Evolutionary conservation across 2,113 vertebrate genomes (phyloP).

Genomic region (Psittacus erithacus): DNA sequence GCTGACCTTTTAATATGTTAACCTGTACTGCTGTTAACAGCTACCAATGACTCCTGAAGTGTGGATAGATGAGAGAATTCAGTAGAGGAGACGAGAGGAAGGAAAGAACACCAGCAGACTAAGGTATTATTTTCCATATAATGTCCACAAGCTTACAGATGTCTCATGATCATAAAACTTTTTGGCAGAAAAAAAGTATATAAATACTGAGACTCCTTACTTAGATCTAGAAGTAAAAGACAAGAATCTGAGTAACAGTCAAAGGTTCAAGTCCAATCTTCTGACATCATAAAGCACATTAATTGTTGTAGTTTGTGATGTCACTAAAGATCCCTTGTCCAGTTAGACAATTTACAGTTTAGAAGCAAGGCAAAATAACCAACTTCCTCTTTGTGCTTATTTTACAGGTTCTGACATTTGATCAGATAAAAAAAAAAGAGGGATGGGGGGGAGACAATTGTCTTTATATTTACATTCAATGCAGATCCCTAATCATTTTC

Average conservation of each 20-base stretch:
- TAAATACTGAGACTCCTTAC: background rate
- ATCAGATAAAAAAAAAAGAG: background rate
- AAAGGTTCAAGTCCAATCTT: background rate
- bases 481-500: background rate
- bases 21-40: background rate
- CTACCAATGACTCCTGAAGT: background rate
- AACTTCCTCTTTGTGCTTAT: background rate
- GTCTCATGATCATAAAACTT: background rate
- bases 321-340: background rate
- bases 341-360: background rate
- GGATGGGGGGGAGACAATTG: fast-evolving
- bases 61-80: background rate
- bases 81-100: background rate
- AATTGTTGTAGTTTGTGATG: background rate
- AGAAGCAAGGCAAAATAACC: background rate
- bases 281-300: background rate
- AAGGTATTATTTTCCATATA: background rate
- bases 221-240: background rate
- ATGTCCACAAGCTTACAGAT: background rate
- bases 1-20: background rate
- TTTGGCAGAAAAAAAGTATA: background rate
- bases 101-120: background rate
- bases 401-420: background rate
- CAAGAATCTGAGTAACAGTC: background rate
- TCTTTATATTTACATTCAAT: background rate